Conservation (phyloP, 2,113 vertebrate genomes). For the Sphaerodactylus townsendi region DNA sequence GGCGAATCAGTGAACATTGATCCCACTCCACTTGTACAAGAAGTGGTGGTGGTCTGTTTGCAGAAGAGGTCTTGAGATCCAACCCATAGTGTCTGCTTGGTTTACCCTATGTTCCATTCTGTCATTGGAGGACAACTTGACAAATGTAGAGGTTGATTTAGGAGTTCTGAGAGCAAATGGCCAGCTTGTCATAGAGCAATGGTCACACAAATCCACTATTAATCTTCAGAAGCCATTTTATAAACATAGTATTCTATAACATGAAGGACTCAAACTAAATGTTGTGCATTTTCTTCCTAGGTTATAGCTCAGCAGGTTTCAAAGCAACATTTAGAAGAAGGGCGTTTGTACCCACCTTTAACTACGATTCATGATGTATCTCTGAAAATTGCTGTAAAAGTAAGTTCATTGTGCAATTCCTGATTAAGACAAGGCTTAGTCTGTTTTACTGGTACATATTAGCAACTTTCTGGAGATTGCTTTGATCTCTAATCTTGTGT, state of each 20-base stretch:
- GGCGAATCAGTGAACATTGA: too few species aligned
- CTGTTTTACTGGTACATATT: neutral
- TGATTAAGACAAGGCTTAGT: neutral
- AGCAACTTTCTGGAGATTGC: neutral
- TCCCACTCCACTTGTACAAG: too few species aligned
- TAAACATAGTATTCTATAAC: neutral
- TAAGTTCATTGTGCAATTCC: slow-evolving; percentile 42
- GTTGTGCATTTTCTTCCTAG: slow-evolving; percentile 67
- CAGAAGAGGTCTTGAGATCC: too few species aligned
- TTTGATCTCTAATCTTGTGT: neutral
- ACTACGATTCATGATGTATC: slow-evolving; percentile 86
- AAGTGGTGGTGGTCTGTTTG: too few species aligned
- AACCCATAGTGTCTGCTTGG: neutral
- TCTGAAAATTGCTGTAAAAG: slow-evolving; percentile 88
- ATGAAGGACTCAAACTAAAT: neutral
- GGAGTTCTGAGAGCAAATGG: too few species aligned
- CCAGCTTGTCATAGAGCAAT: neutral
- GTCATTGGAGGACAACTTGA: neutral
- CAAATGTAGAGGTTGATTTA: neutral
- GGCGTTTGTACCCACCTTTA: slow-evolving; percentile 92
- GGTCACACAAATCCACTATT: neutral
- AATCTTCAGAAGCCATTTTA: neutral
- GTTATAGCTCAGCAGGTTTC: slow-evolving; percentile 89
- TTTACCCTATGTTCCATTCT: neutral
- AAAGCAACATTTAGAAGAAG: slow-evolving; percentile 86